Evolutionary conservation across 2,888 invertebrate genomes (phyloP), one percentile per base, ranked within the genome.

Genomic region (Linnaemya tessellans): DNA sequence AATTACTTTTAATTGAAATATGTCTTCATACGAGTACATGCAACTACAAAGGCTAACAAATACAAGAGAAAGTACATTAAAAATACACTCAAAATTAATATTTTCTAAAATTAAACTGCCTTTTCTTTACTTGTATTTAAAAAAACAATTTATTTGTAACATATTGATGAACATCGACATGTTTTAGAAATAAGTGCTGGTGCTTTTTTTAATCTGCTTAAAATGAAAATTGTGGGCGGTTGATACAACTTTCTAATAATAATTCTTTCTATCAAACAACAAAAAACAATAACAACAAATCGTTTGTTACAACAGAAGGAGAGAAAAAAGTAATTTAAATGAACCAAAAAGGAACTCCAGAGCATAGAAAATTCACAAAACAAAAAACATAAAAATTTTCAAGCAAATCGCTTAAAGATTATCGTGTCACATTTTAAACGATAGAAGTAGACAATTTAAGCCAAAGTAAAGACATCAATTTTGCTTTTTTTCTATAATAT

Each of bases 241-340:
- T 71, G 54, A 75, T 80, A 65, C 51, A 82, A 85, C 85, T 85
- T 85, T 85, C 85, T 82, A 85, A 82, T 85, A 85, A 85, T 85
- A 85, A 85, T 85, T 85, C 85, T 85, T 79, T 77, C 49, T 49
- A 46, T 60, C 73, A 58, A 38, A 46, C 20, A 67, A 51, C 49
- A 74, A 74, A 54, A 60, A 56, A 13, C 46, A 11, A 25, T 38
- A 78, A 68, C 10, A 67, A 78, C 62, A 54, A 64, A 71, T 64
- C 30, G 30, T 78, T 78, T 41, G 20, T 56, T 49, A 20, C 35
- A 60, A 60, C 46, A 49, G 58, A 78, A 8, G 8, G n/a, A 20
- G 43, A 35, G 22, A 25, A 75, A 56, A 65, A 43, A 65, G 3
- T 35, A 67, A 73, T 65, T 64, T 65, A 58, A 64, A 74, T 20